Evolutionary conservation across 1,140 invertebrate species (phyloP).

Genomic region (Aporrectodea caliginosa): DNA sequence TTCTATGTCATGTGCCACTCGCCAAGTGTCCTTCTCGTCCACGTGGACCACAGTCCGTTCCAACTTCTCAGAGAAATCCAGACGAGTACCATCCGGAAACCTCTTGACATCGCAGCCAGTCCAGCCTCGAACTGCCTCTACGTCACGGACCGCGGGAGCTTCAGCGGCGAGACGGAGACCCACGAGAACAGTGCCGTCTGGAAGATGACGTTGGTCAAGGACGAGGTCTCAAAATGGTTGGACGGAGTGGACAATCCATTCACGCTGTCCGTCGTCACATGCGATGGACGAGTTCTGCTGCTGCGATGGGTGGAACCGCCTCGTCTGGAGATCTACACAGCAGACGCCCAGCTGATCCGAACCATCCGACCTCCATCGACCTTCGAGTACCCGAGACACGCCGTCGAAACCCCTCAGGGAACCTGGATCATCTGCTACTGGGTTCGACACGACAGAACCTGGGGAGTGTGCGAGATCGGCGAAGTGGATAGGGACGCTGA

Average conservation of each 20-base stretch:
- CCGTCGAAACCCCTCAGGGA: neutral
- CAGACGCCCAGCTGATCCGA: neutral
- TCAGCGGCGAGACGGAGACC: neutral
- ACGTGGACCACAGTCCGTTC: neutral
- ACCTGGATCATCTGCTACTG: neutral
- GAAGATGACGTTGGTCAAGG: neutral
- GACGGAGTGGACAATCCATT: neutral
- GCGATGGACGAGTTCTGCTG: neutral
- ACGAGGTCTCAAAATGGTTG: neutral
- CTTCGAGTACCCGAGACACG: neutral
- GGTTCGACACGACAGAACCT: neutral
- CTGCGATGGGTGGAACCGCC: neutral
- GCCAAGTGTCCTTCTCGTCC: neutral
- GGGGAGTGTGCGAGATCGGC: neutral
- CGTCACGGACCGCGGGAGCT: neutral
- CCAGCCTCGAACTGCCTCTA: neutral
- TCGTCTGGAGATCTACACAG: neutral
- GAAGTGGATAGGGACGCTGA: neutral
- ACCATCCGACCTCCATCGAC: neutral
- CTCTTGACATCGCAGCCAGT: neutral
- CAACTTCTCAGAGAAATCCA: neutral
- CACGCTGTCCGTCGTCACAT: neutral
- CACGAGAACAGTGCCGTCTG: neutral
- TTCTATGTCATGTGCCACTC: neutral
- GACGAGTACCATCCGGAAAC: neutral